Base-by-base conservation (phyloP, 1,140 invertebrate species). In the Semibalanus balanoides region DNA sequence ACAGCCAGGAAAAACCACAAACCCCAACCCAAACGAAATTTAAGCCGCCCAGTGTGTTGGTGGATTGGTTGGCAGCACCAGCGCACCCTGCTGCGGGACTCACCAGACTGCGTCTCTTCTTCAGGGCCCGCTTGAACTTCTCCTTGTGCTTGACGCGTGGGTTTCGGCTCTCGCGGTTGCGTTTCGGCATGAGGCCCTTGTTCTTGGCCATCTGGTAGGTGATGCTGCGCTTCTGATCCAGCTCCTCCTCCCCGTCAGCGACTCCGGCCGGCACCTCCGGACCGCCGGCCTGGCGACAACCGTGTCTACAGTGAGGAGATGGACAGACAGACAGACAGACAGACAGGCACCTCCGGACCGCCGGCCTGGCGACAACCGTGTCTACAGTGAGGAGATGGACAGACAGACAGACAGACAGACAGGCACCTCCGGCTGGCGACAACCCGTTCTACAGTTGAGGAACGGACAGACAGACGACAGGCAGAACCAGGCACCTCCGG, bases 171-270 rank as follows among this genome's bases (percentile, higher is more conserved):
- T 96, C 94, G 82, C 96, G 97, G 82, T 93, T 96, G 76, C 93
- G 88, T 79, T 90, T 86, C 22, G 94, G 93, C 69, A 91, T 96
- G 0, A 98, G 86, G 69, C 95, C 95, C 85, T 95, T 97, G 81
- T 98, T 98, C 84, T 97, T 97, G 17, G 91, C 89, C 81, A 97
- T 97, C 88, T 96, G 87, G 83, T 95, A 95, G 28, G 92, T 96
- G 79, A 97, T 96, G 74, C 88, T 88, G 81, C 95, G 86, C 81
- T 93, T 95, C 43, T 85, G 88, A 40, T 81, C 80, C 28, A 1
- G 7, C 7, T 64, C 51, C 1, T 64, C 11, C 3, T 64, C 51
- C 22, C 11, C 22, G 14, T 64, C 51, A 17, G 35, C 35, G 35
- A 17, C 5, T 5, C 22, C 51, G 51, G 51, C 51, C 51, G 51